Base-by-base conservation (phyloP, 2,113 vertebrate species). In the Vulpes lagopus region DNA sequence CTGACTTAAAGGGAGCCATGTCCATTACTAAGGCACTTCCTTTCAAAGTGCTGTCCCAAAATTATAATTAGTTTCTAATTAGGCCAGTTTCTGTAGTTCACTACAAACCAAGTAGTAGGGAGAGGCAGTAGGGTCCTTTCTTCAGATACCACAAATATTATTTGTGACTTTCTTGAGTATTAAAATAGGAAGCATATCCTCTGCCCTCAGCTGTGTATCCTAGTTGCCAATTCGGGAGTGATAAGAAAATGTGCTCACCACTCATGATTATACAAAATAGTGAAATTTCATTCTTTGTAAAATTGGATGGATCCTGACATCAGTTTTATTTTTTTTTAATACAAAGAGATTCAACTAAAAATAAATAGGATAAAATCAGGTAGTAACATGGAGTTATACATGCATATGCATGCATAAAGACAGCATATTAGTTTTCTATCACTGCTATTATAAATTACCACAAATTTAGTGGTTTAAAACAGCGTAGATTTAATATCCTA, bases 71-170 rank as follows among this genome's bases (percentile, higher is more conserved):
- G 32, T 69, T 69, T 69, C 32, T 69, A 35, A 69, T 69, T 69
- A 35, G 15, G 3, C 25, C 53, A 65, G 9, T 55, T 78, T 64
- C 38, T 57, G 0, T 8, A 85, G 19, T 4, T 92, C 25, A 22
- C 7, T 1, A 10, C 3, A 30, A 1, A 38, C 23, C 27, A 32
- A 32, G 0, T 25, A 57, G 4, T 57, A 59, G 0, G 25, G 11
- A 53, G 2, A 0, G 20, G 1, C 49, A 60, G 5, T 25, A 11
- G 1, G 5, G 5, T 16, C 10, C 2, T 3, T 30, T 22, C 22
- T 49, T 91, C 22, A 22, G 20, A 51, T 0, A 43, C 10, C 11
- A n/a, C 1, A 69, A 11, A 93, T 27, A 32, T 49, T 67, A 16
- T 17, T 62, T 14, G 4, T 17, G 12, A 1, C 3, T 25, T 80